Percentiles rank a stretch among this genome's conserved stretches.
Conservation (phyloP, 2,888 invertebrate genomes). For the Ophraella communa region DNA sequence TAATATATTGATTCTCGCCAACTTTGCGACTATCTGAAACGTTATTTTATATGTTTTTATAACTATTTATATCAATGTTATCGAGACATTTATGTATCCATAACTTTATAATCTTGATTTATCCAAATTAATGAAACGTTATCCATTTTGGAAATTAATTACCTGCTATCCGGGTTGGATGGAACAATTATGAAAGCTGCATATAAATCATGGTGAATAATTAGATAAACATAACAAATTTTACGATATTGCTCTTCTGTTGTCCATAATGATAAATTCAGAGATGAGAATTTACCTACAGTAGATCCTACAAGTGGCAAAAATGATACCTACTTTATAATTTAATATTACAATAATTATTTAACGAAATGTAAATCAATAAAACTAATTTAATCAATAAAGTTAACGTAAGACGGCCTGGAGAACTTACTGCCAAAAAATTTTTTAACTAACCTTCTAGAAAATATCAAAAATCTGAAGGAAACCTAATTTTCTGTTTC, state of each 20-base stretch:
- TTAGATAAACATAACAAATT: conserved; percentile 4
- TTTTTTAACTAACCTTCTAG: too few species aligned
- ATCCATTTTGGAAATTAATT: conserved; percentile 6
- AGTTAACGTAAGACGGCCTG: too few species aligned
- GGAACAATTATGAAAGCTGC: conserved; percentile 2
- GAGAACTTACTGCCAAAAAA: too few species aligned
- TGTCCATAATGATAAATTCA: neutral
- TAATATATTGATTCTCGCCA: too few species aligned
- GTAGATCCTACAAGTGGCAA: neutral
- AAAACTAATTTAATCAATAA: too few species aligned
- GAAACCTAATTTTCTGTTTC: too few species aligned
- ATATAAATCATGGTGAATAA: conserved; percentile 8
- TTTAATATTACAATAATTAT: neutral
- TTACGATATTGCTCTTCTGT: neutral
- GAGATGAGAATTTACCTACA: neutral
- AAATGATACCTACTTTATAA: neutral
- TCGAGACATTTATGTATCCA: neutral
- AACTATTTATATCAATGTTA: neutral
- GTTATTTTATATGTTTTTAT: too few species aligned
- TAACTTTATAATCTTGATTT: conserved; percentile 10
- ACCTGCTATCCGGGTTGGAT: conserved; percentile 4
- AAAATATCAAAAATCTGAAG: too few species aligned
- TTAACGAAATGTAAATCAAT: too few species aligned
- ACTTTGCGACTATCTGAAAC: too few species aligned
- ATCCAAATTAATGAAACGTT: conserved; percentile 11